These are phyloP conservation scores for Monomorium pharaonis DNA, from an alignment of 1,140 invertebrate species.

Conservation along the genomic window DNA sequence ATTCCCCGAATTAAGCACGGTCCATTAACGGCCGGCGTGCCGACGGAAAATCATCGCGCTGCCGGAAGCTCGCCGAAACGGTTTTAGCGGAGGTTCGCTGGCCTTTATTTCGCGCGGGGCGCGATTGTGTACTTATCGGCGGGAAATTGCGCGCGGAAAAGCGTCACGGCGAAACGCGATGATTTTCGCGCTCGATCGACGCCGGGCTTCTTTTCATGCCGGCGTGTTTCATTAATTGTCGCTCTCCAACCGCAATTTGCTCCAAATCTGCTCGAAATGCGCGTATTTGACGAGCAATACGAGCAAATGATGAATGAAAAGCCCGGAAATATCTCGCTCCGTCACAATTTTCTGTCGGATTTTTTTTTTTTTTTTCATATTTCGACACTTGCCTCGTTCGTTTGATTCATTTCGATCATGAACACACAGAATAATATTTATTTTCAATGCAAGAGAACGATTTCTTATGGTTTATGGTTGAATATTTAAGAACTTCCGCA, in stretches of 20 bases:
- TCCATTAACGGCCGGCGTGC: conserved; percentile 43
- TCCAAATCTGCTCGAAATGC: neutral
- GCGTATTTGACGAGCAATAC: neutral
- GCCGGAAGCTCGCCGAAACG: conserved; percentile 35
- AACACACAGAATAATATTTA: neutral
- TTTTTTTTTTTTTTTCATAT: neutral
- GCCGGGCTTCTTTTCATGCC: neutral
- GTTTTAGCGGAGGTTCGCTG: conserved; percentile 31
- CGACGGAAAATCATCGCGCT: conserved; percentile 39
- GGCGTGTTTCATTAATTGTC: neutral
- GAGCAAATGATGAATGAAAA: neutral
- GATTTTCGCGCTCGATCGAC: conserved; percentile 9
- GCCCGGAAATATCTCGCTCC: neutral
- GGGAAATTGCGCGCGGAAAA: conserved; percentile 43
- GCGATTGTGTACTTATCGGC: conserved; percentile 48
- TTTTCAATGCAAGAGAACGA: neutral
- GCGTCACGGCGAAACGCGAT: conserved; percentile 18
- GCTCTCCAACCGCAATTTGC: neutral
- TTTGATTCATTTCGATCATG: neutral
- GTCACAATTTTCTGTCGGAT: neutral
- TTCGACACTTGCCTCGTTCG: neutral
- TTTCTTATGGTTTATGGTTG: neutral
- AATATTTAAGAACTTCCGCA: neutral
- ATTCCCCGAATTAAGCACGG: conserved; percentile 45
- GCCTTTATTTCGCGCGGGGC: conserved; percentile 28